phyloP scores from a whole-genome alignment of 2,797 vertebrate genomes.

The Malurus splendens region DNA sequence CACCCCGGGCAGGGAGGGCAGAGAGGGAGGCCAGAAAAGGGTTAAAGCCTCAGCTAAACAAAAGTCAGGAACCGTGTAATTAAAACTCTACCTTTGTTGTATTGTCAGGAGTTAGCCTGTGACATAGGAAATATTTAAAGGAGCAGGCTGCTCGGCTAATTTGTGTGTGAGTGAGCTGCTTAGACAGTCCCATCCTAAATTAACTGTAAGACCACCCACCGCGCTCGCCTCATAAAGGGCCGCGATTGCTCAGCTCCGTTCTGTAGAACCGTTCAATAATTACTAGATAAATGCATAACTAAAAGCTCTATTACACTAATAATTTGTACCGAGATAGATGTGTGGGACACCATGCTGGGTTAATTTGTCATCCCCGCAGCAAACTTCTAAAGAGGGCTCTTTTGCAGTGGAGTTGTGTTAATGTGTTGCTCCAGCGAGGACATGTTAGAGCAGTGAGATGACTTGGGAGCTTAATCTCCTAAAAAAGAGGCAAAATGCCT shows the following conservation, averaged over 20 bases:
- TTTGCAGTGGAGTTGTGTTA: slow-evolving; percentile 60
- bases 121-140: slow-evolving; percentile 78
- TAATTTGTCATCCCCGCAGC: slow-evolving; percentile 73
- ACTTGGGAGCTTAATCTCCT: slow-evolving; percentile 70
- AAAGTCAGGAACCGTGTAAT: slow-evolving; percentile 78
- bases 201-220: slow-evolving; percentile 78
- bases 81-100: slow-evolving; percentile 78
- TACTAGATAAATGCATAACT: slow-evolving; percentile 78
- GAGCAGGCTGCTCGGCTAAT: slow-evolving; percentile 72
- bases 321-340: slow-evolving; percentile 77
- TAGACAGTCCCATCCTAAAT: slow-evolving; percentile 72
- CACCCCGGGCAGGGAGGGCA: background rate
- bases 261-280: slow-evolving; percentile 75
- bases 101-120: slow-evolving; percentile 74
- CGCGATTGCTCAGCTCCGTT: slow-evolving; percentile 67
- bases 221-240: slow-evolving; percentile 70
- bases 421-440: slow-evolving; percentile 65
- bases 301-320: slow-evolving; percentile 81
- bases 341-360: slow-evolving; percentile 74
- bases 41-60: slow-evolving; percentile 76
- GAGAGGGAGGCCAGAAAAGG: slow-evolving; percentile 41
- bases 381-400: slow-evolving; percentile 70
- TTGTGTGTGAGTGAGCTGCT: slow-evolving; percentile 71
- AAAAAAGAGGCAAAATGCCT: slow-evolving; percentile 61
- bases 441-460: slow-evolving; percentile 67